Conservation (phyloP, 2,888 invertebrate species). For the Epirrhoe alternata region DNA sequence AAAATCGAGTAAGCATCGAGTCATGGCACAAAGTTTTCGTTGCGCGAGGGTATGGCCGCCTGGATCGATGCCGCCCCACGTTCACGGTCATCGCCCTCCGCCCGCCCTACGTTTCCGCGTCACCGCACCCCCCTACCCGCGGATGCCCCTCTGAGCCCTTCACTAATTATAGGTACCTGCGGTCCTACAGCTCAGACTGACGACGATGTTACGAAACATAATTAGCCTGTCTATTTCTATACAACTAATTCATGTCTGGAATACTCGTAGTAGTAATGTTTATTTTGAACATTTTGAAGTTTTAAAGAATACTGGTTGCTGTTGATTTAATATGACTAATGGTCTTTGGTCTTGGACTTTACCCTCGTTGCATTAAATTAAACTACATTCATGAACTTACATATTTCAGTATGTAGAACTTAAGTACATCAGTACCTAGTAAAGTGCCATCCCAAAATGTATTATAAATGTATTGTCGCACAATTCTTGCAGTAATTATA, state of each 20-base stretch:
- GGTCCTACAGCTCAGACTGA: conserved; percentile 67
- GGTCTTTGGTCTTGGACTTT: too few species aligned
- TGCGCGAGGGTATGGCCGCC: conserved; percentile 83
- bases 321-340: too few species aligned
- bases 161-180: conserved; percentile 76
- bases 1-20: conserved; percentile 39
- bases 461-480: too few species aligned
- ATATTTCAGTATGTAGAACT: too few species aligned
- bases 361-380: too few species aligned
- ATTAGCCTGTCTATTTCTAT: conserved; percentile 80
- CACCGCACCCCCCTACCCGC: conserved; percentile 56
- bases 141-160: conserved; percentile 48
- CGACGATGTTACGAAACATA: conserved; percentile 74
- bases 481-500: too few species aligned
- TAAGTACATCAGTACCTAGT: too few species aligned
- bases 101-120: conserved; percentile 84
- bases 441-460: too few species aligned
- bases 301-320: too few species aligned
- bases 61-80: conserved; percentile 82
- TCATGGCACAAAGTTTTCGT: conserved; percentile 70
- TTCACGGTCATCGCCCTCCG: conserved; percentile 85
- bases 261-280: conserved; percentile 2
- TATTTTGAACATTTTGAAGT: neutral
- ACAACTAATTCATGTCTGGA: conserved; percentile 47
- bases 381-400: too few species aligned